phyloP scores from a whole-genome alignment of 2,113 vertebrate genomes.

The Barnardius zonarius region DNA sequence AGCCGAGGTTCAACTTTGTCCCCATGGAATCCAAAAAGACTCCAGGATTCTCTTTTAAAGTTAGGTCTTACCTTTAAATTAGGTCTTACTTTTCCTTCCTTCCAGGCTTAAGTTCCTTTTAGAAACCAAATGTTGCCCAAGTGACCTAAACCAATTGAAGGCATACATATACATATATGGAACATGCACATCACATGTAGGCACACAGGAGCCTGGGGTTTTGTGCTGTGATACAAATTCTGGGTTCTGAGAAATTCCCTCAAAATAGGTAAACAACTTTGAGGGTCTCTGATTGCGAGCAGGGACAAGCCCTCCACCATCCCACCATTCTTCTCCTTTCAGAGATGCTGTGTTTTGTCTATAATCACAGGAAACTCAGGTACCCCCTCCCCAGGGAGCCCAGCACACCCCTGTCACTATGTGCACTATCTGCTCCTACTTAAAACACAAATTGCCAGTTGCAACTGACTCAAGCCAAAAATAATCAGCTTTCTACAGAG shows the following conservation, averaged over 20 bases:
- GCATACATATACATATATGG: background rate
- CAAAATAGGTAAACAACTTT: background rate
- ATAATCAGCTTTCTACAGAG: background rate
- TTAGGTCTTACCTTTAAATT: background rate
- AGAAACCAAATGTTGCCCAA: background rate
- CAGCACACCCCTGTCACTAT: background rate
- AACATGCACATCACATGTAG: background rate
- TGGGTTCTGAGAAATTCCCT: background rate
- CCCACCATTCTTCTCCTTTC: background rate
- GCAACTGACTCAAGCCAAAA: constrained; percentile 51
- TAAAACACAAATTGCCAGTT: constrained; percentile 10
- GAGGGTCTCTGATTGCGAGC: background rate
- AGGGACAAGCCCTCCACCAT: background rate
- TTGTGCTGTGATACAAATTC: background rate
- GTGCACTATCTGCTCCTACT: background rate
- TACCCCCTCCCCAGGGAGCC: constrained; percentile 12
- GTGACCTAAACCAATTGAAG: background rate
- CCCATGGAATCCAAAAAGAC: background rate
- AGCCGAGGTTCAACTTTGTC: background rate
- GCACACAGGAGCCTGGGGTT: background rate
- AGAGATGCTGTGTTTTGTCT: background rate
- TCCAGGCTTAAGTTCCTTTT: constrained; percentile 9
- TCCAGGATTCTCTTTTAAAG: constrained; percentile 21
- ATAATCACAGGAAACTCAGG: constrained; percentile 63
- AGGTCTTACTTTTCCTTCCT: background rate